Conservation (phyloP, 37 sponge, comb jelly and placozoan species). For the Aphrocallistes beatrix region DNA sequence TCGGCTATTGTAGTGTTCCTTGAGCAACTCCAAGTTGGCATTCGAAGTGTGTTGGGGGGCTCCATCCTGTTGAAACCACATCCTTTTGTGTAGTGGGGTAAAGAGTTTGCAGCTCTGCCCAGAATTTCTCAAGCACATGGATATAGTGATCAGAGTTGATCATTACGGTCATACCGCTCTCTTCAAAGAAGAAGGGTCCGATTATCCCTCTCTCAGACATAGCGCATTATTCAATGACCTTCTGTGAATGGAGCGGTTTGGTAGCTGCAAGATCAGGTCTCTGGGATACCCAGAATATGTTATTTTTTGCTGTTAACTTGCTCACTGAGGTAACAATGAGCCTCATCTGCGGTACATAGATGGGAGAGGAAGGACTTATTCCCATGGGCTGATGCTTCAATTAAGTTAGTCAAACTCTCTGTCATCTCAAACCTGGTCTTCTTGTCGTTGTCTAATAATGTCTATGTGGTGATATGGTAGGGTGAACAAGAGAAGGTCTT, state of each 20-base stretch:
- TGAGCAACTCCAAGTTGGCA: background rate
- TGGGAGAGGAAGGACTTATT: background rate
- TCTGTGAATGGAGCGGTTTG: background rate
- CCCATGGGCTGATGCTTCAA: background rate
- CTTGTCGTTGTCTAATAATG: background rate
- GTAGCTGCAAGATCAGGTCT: background rate
- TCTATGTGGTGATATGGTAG: too few relatives aligned
- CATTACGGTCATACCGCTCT: background rate
- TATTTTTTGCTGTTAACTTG: background rate
- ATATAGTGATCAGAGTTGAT: background rate
- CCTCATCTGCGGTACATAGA: background rate
- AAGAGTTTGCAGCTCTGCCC: background rate
- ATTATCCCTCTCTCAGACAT: background rate
- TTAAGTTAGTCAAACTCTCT: background rate
- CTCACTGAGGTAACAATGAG: background rate
- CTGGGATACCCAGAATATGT: background rate
- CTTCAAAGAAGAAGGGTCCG: background rate
- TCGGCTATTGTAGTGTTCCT: background rate
- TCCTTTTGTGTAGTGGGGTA: background rate
- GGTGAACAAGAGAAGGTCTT: too few relatives aligned
- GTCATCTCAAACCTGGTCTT: background rate
- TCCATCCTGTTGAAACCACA: background rate
- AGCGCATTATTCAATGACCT: background rate
- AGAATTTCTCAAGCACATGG: background rate
- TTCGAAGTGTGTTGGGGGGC: background rate